Evolutionary conservation across 2,888 invertebrate species (phyloP), one percentile per base, ranked within the genome.

Genomic region (Charanyca ferruginea): DNA sequence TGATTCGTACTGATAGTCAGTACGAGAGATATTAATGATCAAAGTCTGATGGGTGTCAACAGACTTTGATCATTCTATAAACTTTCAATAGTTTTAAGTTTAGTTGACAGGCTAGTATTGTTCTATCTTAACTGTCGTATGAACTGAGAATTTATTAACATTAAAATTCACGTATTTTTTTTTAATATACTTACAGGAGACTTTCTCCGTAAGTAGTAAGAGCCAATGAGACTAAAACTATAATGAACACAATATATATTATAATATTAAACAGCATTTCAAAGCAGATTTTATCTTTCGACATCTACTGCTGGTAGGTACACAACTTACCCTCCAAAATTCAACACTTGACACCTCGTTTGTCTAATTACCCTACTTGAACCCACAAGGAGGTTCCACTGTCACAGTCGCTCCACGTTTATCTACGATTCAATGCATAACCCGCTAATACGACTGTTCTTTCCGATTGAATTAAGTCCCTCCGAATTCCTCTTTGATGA

Each of bases 391-490:
- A 42, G 22, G 25, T 49, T 35, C 66, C 64, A n/a, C n/a, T 28
- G 18, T 41, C 22, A 18, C 60, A 63, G 20, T 13, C 28, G 8
- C 45, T 32, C 22, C 22, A 18, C 47, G 38, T 38, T 47, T 53
- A 42, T 64, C 64, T 52, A 59, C 69, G 47, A 63, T 52, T 63
- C 59, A 65, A 59, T 54, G 67, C 71, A 54, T 66, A 49, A 45
- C 59, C 23, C 42, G n/a, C 54, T 68, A 75, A 73, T 63, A 49
- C 49, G 47, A 54, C 55, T 73, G 66, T 79, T 70, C 73, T 74
- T 81, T 79, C 69, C 64, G 41, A 77, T 66, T 76, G 69, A 73
- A 69, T 79, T 67, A 76, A 75, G 61, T 66, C 73, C 71, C 68
- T 77, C 28, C 38, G 52, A 69, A 73, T 72, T 67, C 55, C 65